phyloP scores from a whole-genome alignment of 2,888 invertebrate genomes.

The Nemotelus pantherinus region DNA sequence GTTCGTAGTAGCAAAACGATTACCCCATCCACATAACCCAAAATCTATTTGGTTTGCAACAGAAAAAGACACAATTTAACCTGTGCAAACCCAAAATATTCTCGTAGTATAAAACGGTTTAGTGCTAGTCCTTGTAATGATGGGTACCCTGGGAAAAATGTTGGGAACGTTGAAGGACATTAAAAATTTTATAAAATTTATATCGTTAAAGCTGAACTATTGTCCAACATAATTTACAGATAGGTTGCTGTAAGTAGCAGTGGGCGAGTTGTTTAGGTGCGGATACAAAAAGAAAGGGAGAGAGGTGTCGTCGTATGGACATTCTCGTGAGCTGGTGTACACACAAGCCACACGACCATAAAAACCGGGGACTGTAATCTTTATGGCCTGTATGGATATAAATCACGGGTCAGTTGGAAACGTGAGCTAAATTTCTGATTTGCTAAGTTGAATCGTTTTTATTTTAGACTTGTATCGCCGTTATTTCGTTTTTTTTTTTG shows the following conservation, averaged over 20 bases:
- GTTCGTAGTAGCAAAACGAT: too few species aligned
- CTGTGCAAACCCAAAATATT: too few species aligned
- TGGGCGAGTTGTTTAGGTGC: too few species aligned
- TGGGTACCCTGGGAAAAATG: not conserved
- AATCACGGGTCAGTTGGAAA: conserved; percentile 50
- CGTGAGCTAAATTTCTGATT: conserved; percentile 49
- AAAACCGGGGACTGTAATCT: conserved; percentile 46
- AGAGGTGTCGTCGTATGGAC: too few species aligned
- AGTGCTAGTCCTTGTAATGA: too few species aligned
- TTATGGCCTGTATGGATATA: conserved; percentile 50
- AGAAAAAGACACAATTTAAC: too few species aligned
- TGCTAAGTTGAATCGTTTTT: conserved; percentile 46
- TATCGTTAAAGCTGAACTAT: conserved; percentile 43
- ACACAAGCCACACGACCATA: conserved; percentile 38
- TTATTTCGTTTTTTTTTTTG: not conserved
- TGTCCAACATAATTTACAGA: conserved; percentile 47
- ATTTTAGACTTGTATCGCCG: conserved; percentile 1
- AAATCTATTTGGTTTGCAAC: too few species aligned
- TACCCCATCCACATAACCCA: too few species aligned
- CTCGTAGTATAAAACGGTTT: too few species aligned
- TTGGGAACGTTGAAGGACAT: conserved; percentile 4
- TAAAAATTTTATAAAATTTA: conserved; percentile 43
- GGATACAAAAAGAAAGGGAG: too few species aligned
- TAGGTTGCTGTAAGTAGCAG: conserved; percentile 36
- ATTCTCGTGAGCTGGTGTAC: not conserved